Evolutionary conservation across 2,888 invertebrate genomes (phyloP).

Genomic region (Netelia fuscicornis): DNA sequence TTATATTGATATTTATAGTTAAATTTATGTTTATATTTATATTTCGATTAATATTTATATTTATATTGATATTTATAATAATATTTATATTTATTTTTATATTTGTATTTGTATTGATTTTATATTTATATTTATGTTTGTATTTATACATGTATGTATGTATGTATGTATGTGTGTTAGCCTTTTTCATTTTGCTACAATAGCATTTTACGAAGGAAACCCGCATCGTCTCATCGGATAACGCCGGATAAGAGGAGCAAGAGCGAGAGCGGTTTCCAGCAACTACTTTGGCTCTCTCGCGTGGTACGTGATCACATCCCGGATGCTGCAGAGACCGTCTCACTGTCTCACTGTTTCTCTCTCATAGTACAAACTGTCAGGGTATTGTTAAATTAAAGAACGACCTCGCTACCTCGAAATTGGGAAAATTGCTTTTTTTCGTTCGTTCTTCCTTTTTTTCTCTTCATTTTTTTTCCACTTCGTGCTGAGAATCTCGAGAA

Average conservation of each 20-base stretch:
- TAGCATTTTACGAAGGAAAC: conserved; percentile 25
- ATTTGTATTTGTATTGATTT: too few species aligned
- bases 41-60: too few species aligned
- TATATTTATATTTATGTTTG: too few species aligned
- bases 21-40: too few species aligned
- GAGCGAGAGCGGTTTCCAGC: neutral
- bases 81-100: too few species aligned
- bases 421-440: too few species aligned
- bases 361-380: neutral
- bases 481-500: too few species aligned
- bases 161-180: neutral
- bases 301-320: conserved; percentile 51
- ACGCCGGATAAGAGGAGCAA: conserved; percentile 39
- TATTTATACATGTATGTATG: too few species aligned
- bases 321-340: conserved; percentile 44
- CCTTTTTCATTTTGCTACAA: conserved; percentile 25
- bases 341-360: neutral
- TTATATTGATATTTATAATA: too few species aligned
- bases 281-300: conserved; percentile 8
- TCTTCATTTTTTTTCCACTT: too few species aligned
- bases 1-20: too few species aligned
- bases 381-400: conserved; percentile 2
- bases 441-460: too few species aligned
- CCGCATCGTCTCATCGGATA: conserved; percentile 39
- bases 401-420: neutral